Base-by-base conservation (phyloP, 2,888 invertebrate species). In the Nymphalis c-album region DNA sequence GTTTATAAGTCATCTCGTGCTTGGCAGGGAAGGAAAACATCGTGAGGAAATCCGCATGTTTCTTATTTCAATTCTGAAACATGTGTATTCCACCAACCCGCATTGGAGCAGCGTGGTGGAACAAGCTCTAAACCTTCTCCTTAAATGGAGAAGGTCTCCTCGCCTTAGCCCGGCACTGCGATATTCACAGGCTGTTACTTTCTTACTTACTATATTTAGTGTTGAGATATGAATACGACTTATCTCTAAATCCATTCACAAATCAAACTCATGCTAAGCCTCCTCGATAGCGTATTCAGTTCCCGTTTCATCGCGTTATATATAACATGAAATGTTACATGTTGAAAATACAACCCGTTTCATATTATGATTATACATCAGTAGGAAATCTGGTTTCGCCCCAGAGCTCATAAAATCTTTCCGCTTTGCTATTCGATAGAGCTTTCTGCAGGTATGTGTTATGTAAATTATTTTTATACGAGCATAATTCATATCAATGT, bases 201-300 rank as follows among this genome's bases (percentile, higher is more conserved):
- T n/a, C n/a, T n/a, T n/a, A n/a, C n/a, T n/a, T n/a, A n/a, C n/a
- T n/a, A n/a, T 13, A 40, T 40, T 48, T 48, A 48, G 48, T 48
- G n/a, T 18, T n/a, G 17, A 17, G 7, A n/a, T 26, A 53, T 13
- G 22, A 53, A 22, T 22, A 53, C 26, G 26, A 26, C 13, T 26
- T 16, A 53, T 26, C 17, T 48, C 53, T 26, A 18, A 46, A 55
- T 46, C 57, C n/a, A 22, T 65, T 65, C 51, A 63, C 60, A 68
- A 71, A 67, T 67, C 60, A 65, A 61, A 51, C 26, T 31, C 63
- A 48, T 53, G 45, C 65, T 58, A 63, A 64, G 48, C 53, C 59
- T 64, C 66, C 60, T 63, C 60, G 35, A 68, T 69, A 66, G 68
- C 63, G 66, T 70, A 73, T 73, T 73, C 73, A 69, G 63, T 58